Percentiles rank a stretch among this genome's conserved stretches.
Evolutionary conservation across 2,113 vertebrate genomes (phyloP).

Genomic region (Quiscalus mexicanus): DNA sequence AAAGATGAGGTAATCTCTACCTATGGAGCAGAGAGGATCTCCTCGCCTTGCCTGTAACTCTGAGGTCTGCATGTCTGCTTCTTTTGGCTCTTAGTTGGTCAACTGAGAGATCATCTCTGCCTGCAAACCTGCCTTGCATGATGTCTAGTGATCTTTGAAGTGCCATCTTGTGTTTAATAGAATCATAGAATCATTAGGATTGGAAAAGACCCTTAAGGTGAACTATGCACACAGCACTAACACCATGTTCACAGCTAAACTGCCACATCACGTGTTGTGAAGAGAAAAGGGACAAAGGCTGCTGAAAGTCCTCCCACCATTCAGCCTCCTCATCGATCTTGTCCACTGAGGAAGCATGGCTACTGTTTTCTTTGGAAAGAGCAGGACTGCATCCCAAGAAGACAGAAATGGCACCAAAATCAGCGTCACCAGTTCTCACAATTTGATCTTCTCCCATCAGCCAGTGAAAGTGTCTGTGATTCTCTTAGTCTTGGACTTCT

Average conservation of each 20-base stretch:
- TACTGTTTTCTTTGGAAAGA: not conserved
- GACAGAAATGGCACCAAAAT: not conserved
- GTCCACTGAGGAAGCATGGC: accelerated
- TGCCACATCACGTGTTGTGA: not conserved
- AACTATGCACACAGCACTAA: not conserved
- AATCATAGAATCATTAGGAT: not conserved
- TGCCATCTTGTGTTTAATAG: not conserved
- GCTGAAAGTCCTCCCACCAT: not conserved
- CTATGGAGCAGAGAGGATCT: not conserved
- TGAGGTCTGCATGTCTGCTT: not conserved
- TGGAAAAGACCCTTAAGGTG: not conserved
- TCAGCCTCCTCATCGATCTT: accelerated
- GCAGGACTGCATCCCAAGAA: not conserved
- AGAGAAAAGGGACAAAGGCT: not conserved
- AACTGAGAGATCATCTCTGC: not conserved
- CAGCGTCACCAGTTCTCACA: accelerated
- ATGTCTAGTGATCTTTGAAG: not conserved
- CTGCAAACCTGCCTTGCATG: not conserved
- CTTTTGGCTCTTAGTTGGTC: not conserved
- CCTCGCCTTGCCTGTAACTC: not conserved
- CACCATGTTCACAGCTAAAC: not conserved
- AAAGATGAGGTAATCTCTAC: not conserved
- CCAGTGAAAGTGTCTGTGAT: not conserved
- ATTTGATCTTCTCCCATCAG: not conserved
- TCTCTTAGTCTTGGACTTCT: not conserved